Evolutionary conservation across 23 tunicate genomes (phyloP).

Genomic region (Halocynthia aurantium): DNA sequence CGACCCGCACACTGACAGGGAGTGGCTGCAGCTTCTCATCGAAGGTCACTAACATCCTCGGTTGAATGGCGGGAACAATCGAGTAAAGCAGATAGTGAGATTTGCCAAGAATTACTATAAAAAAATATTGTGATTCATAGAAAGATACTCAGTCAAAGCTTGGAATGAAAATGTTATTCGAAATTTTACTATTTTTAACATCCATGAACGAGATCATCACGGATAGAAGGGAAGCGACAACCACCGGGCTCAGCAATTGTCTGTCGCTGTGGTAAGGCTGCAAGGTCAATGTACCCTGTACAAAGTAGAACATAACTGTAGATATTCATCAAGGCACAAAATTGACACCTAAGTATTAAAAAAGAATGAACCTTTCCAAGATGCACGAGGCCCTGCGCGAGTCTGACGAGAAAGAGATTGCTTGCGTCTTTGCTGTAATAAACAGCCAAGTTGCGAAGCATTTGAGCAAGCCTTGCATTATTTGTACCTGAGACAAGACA

Average conservation of each 20-base stretch:
- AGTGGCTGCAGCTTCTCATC: slow-evolving; percentile 77
- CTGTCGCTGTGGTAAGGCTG: slow-evolving; percentile 96
- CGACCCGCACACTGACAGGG: slow-evolving; percentile 92
- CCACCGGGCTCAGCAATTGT: slow-evolving; percentile 73
- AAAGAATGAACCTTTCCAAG: slow-evolving; percentile 66
- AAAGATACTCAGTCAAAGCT: not conserved
- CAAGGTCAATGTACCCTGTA: slow-evolving; percentile 88
- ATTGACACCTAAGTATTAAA: not conserved
- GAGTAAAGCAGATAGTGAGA: slow-evolving; percentile 86
- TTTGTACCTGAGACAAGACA: slow-evolving; percentile 65
- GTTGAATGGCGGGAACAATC: slow-evolving; percentile 95
- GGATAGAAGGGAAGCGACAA: slow-evolving; percentile 68
- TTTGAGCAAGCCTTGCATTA: slow-evolving; percentile 92
- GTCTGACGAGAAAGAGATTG: slow-evolving; percentile 79
- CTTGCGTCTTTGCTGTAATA: slow-evolving; percentile 85
- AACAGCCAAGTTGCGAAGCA: slow-evolving; percentile 89
- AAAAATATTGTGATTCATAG: not conserved
- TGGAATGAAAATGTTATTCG: not conserved
- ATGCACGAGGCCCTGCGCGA: slow-evolving; percentile 88
- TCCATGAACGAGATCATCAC: slow-evolving; percentile 74
- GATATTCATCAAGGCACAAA: not conserved
- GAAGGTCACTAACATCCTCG: slow-evolving; percentile 85
- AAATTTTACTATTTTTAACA: slow-evolving; percentile 64
- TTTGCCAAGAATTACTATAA: slow-evolving; percentile 71
- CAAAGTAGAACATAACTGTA: not conserved